phyloP scores from a whole-genome alignment of 1,140 invertebrate species.

The Mylabris phalerata region DNA sequence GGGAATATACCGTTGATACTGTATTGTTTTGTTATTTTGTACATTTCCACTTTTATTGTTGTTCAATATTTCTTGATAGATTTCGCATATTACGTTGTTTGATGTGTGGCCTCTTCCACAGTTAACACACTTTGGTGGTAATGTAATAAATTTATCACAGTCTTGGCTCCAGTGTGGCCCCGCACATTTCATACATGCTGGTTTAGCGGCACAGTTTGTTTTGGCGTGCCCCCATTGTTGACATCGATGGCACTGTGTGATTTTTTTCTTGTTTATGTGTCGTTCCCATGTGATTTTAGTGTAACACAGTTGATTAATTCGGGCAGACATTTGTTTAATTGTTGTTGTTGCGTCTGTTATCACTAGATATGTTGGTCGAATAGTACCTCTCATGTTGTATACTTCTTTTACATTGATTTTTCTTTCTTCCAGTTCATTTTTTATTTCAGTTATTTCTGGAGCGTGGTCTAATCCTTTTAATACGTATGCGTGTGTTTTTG shows the following conservation, averaged over 20 bases:
- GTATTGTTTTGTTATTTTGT: neutral
- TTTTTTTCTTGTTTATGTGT: slow-evolving; percentile 21
- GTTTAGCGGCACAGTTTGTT: slow-evolving; percentile 26
- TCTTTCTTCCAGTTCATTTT: neutral
- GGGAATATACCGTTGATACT: neutral
- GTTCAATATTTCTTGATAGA: neutral
- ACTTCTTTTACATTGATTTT: neutral
- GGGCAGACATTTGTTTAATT: neutral
- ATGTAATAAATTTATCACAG: slow-evolving; percentile 21
- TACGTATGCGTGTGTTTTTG: too few species aligned
- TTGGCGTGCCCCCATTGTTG: slow-evolving; percentile 39
- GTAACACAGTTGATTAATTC: neutral
- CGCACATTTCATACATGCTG: slow-evolving; percentile 38
- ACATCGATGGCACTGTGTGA: slow-evolving; percentile 34
- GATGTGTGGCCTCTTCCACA: slow-evolving; percentile 1
- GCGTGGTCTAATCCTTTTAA: neutral
- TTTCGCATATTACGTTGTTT: neutral
- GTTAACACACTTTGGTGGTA: slow-evolving; percentile 1
- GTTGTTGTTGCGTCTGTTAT: neutral
- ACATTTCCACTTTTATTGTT: neutral
- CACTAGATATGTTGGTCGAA: neutral
- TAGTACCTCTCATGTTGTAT: slow-evolving; percentile 4
- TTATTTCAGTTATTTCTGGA: neutral
- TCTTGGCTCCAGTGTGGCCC: slow-evolving; percentile 32
- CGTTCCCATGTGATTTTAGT: slow-evolving; percentile 22